phyloP scores from a whole-genome alignment of 1,140 invertebrate species.

The Agrypnia vestita region DNA sequence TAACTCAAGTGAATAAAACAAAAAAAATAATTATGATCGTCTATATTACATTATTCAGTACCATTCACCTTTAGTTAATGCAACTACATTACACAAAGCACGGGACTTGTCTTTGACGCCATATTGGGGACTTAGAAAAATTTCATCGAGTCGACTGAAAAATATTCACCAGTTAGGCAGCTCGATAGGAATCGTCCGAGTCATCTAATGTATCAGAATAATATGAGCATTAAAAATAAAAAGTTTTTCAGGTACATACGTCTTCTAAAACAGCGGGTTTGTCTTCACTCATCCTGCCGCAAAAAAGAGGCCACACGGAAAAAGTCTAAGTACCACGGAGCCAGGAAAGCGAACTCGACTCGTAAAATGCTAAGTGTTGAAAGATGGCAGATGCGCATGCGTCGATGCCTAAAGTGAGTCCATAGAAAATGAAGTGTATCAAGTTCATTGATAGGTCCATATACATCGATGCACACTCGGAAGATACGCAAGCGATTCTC shows the following conservation, averaged over 20 bases:
- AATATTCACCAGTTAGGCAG: slow-evolving; percentile 64
- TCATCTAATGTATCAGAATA: slow-evolving; percentile 28
- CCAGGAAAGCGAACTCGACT: slow-evolving; percentile 40
- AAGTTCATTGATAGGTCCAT: too few relatives aligned
- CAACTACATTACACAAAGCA: slow-evolving; percentile 66
- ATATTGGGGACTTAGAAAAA: slow-evolving; percentile 90
- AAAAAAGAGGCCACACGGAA: slow-evolving; percentile 31
- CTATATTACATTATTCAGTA: slow-evolving; percentile 30
- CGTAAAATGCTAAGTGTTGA: slow-evolving; percentile 49
- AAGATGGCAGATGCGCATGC: slow-evolving; percentile 42
- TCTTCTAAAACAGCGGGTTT: slow-evolving; percentile 70
- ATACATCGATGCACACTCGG: too few relatives aligned
- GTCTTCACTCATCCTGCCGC: slow-evolving; percentile 69
- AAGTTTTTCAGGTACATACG: slow-evolving; percentile 66
- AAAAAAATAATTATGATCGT: slow-evolving; percentile 35
- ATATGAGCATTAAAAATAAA: slow-evolving; percentile 58
- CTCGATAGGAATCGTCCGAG: background rate
- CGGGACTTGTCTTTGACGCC: slow-evolving; percentile 83
- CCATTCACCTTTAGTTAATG: slow-evolving; percentile 48
- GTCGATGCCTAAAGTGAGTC: background rate
- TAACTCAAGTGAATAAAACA: slow-evolving; percentile 12
- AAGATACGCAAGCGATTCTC: too few relatives aligned
- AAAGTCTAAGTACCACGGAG: slow-evolving; percentile 46
- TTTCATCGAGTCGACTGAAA: slow-evolving; percentile 73
- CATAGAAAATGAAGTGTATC: too few relatives aligned